These are phyloP conservation scores for Glomeris maerens DNA, from an alignment of 1,140 invertebrate genomes.

Conservation along the genomic window DNA sequence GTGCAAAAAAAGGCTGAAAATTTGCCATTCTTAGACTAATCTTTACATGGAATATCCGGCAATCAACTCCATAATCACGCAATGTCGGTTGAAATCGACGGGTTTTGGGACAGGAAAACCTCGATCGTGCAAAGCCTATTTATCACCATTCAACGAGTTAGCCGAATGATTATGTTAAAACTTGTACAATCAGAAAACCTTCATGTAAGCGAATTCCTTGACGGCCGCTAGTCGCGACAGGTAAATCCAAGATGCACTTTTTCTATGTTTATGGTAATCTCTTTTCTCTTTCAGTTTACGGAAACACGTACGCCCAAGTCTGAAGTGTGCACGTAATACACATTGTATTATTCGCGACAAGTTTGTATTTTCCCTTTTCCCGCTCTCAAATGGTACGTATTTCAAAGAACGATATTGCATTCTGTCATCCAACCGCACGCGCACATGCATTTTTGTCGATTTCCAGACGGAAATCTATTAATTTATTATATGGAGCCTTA, in stretches of 20 bases:
- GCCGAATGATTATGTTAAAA: background rate
- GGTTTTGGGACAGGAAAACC: conserved; percentile 91
- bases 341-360: too few relatives aligned
- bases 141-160: background rate
- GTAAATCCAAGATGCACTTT: conserved; percentile 88
- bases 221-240: conserved; percentile 91
- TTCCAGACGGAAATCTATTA: too few relatives aligned
- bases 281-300: conserved; percentile 92
- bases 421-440: too few relatives aligned
- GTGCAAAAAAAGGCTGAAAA: background rate
- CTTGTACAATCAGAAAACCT: conserved; percentile 28
- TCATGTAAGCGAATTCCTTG: conserved; percentile 98
- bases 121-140: conserved; percentile 60
- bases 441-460: too few relatives aligned
- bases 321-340: too few relatives aligned
- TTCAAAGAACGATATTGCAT: too few relatives aligned
- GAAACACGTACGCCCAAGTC: conserved; percentile 87
- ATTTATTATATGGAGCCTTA: too few relatives aligned
- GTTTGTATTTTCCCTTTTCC: too few relatives aligned
- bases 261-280: conserved; percentile 87
- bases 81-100: conserved; percentile 89
- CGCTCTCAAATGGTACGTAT: too few relatives aligned
- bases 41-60: conserved; percentile 39
- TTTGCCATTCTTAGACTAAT: background rate
- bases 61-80: conserved; percentile 90